Percentiles rank a stretch among this genome's conserved stretches.
These are phyloP conservation scores for Columba guinea DNA, from an alignment of 2,797 vertebrate genomes.

Conservation along the genomic window DNA sequence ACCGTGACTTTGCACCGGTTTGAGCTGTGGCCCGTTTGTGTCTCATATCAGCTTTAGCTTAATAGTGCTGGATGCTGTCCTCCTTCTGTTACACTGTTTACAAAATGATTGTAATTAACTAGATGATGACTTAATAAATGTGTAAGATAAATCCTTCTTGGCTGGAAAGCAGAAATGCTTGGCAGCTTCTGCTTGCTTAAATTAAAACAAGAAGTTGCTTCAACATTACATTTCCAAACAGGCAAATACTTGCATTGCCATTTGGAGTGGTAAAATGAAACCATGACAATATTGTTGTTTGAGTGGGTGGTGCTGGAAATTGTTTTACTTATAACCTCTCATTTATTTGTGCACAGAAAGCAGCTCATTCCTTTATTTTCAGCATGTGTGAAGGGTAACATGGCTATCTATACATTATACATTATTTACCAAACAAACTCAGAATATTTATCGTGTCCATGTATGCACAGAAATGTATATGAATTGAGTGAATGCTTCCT, in stretches of 20 bases:
- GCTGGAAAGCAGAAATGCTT: conserved; percentile 34
- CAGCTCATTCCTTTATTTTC: conserved; percentile 15
- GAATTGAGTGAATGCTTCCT: not conserved
- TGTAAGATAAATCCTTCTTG: conserved; percentile 64
- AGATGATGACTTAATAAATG: conserved; percentile 52
- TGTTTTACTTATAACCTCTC: conserved; percentile 15
- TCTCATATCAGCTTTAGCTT: not conserved
- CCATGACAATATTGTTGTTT: conserved; percentile 15
- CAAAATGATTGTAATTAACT: conserved; percentile 33
- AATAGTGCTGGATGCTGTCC: not conserved
- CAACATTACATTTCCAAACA: conserved; percentile 63
- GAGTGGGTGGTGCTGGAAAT: conserved; percentile 57
- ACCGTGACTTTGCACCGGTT: not conserved
- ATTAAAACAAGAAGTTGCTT: conserved; percentile 72
- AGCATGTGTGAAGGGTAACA: not conserved
- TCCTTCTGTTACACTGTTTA: not conserved
- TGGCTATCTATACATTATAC: not conserved
- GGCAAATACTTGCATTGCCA: conserved; percentile 49
- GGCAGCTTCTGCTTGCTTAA: conserved; percentile 57
- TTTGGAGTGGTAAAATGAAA: conserved; percentile 24
- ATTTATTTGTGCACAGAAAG: conserved; percentile 20
- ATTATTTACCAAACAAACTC: not conserved
- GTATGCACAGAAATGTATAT: not conserved
- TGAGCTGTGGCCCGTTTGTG: not conserved
- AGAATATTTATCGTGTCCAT: not conserved